These are phyloP conservation scores for Anthopleura sola DNA, from an alignment of 64 coral and sea anemone species.

Conservation along the genomic window DNA sequence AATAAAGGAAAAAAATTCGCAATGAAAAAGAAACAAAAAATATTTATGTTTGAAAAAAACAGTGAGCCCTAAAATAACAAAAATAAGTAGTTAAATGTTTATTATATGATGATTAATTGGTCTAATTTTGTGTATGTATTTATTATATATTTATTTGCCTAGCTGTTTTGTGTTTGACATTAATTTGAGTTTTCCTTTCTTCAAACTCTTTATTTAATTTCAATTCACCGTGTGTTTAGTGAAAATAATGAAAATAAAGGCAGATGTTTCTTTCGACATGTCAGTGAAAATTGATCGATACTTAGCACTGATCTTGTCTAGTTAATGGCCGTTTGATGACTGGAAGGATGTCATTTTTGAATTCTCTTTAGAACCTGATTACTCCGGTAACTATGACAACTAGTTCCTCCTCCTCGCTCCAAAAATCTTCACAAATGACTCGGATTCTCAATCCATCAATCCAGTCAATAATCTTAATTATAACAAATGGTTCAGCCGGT, in stretches of 20 bases:
- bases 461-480: constrained; percentile 7
- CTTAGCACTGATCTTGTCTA: not conserved
- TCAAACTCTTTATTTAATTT: not conserved
- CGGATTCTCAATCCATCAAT: not conserved
- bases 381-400: not conserved
- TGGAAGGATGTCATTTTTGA: not conserved
- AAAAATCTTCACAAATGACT: not conserved
- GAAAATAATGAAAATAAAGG: not conserved
- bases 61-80: not conserved
- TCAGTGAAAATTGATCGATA: constrained; percentile 13
- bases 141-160: not conserved
- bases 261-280: not conserved
- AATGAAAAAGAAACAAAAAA: too few relatives aligned
- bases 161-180: not conserved
- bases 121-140: not conserved
- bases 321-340: constrained; percentile 2
- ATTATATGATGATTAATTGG: not conserved
- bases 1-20: too few relatives aligned
- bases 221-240: not conserved
- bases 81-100: not conserved
- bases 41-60: too few relatives aligned
- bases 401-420: not conserved
- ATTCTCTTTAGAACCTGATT: not conserved
- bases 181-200: not conserved
- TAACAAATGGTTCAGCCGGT: not conserved